Conservation (phyloP, 2,797 vertebrate species). For the Staurois parvus region DNA sequence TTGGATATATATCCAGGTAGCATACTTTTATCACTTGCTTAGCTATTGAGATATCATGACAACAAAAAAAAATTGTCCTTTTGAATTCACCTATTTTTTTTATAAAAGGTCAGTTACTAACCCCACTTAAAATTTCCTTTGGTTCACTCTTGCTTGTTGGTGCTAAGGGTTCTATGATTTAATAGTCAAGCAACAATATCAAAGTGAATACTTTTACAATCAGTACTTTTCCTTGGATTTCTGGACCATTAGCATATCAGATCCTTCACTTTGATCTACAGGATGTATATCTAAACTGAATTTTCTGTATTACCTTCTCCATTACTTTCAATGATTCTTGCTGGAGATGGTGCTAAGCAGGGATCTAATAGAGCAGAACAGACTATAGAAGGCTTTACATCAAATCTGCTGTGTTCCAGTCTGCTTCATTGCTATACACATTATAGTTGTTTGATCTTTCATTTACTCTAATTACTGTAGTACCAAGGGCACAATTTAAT, state of each 20-base stretch:
- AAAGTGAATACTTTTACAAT: too few relatives aligned
- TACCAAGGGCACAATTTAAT: conserved; percentile 27
- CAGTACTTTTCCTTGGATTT: neutral
- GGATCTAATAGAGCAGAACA: conserved; percentile 30
- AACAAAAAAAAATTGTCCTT: too few relatives aligned
- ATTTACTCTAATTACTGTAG: conserved; percentile 45
- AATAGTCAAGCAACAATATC: too few relatives aligned
- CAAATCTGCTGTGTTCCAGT: conserved; percentile 8
- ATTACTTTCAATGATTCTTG: neutral
- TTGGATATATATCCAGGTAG: too few relatives aligned
- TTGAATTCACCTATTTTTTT: too few relatives aligned
- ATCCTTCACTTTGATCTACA: conserved; percentile 6
- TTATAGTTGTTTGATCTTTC: conserved; percentile 45
- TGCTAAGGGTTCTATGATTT: too few relatives aligned
- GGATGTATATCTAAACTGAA: conserved; percentile 12
- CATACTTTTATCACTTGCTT: too few relatives aligned
- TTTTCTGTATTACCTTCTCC: neutral
- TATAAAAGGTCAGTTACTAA: too few relatives aligned
- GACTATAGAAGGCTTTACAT: neutral
- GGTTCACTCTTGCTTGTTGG: too few relatives aligned
- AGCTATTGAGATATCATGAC: too few relatives aligned
- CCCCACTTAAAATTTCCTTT: too few relatives aligned
- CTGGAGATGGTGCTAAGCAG: neutral
- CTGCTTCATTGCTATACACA: conserved; percentile 31
- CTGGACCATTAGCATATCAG: neutral